Evolutionary conservation across 1,140 invertebrate genomes (phyloP).

Genomic region (Globodera rostochiensis): DNA sequence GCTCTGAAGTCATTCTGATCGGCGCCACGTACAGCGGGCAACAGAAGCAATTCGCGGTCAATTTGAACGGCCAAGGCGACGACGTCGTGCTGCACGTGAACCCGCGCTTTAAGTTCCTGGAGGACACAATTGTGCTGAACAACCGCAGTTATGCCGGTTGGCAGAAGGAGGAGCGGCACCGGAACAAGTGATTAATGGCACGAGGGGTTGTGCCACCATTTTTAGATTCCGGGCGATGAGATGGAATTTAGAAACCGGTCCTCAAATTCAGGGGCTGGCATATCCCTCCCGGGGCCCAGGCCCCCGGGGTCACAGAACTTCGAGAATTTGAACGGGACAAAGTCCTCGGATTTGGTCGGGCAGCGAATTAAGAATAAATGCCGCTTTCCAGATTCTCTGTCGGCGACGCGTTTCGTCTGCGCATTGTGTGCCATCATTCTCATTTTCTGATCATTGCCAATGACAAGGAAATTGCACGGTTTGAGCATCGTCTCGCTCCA

Average conservation of each 20-base stretch:
- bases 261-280: no score
- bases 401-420: constrained; percentile 21
- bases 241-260: no score
- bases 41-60: constrained; percentile 18
- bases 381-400: background rate
- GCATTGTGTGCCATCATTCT: constrained; percentile 28
- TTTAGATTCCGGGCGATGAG: no score
- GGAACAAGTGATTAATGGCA: background rate
- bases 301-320: no score
- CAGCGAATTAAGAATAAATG: no score
- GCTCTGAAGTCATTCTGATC: constrained; percentile 19
- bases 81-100: constrained; percentile 27
- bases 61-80: constrained; percentile 18
- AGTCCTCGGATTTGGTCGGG: no score
- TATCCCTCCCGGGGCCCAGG: no score
- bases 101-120: constrained; percentile 30
- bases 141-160: constrained; percentile 19
- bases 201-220: no score
- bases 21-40: constrained; percentile 26
- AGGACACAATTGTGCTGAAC: constrained; percentile 31
- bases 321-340: no score
- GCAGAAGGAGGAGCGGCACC: constrained; percentile 24
- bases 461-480: constrained; percentile 22
- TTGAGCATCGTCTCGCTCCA: constrained; percentile 20
- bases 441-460: constrained; percentile 26